These are phyloP conservation scores for Pogonomyrmex barbatus DNA, from an alignment of 1,140 invertebrate genomes.

Conservation along the genomic window DNA sequence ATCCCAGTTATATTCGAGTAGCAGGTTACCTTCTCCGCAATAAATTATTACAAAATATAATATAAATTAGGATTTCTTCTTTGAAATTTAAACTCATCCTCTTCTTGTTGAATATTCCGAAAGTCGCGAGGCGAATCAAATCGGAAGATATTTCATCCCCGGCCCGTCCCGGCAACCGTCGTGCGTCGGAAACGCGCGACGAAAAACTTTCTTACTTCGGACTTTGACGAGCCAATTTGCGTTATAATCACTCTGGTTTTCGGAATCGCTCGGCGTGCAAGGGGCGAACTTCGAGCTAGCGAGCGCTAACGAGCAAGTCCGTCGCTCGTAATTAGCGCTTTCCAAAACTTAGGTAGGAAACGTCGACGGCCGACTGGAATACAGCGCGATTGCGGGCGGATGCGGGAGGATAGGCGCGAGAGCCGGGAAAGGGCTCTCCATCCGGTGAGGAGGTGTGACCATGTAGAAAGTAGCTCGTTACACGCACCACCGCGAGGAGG, in stretches of 20 bases:
- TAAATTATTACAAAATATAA: slow-evolving; percentile 2
- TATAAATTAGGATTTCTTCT: background rate
- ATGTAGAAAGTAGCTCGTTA: slow-evolving; percentile 76
- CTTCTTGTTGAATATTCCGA: slow-evolving; percentile 1
- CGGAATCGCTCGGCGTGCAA: slow-evolving; percentile 27
- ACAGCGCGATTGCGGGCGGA: slow-evolving; percentile 10
- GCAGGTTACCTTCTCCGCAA: background rate
- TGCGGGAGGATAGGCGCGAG: slow-evolving; percentile 5
- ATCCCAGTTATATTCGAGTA: background rate
- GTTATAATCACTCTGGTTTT: slow-evolving; percentile 59
- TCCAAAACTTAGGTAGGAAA: slow-evolving; percentile 54
- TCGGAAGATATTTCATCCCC: background rate
- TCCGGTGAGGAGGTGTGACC: slow-evolving; percentile 35
- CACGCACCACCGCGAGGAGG: slow-evolving; percentile 51
- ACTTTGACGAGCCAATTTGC: slow-evolving; percentile 55
- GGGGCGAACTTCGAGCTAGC: slow-evolving; percentile 28
- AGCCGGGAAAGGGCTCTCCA: slow-evolving; percentile 44
- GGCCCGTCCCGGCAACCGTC: background rate
- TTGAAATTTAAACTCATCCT: background rate
- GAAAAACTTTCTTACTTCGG: slow-evolving; percentile 63
- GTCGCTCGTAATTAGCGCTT: slow-evolving; percentile 59
- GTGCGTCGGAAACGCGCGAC: slow-evolving; percentile 22
- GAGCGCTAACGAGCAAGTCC: slow-evolving; percentile 58
- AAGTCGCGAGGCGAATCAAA: slow-evolving; percentile 13
- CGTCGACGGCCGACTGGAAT: slow-evolving; percentile 2